A percentile compares a stretch with the other conserved stretches of the same genome.
phyloP scores from a whole-genome alignment of 2,113 vertebrate genomes.

The Mugil cephalus region DNA sequence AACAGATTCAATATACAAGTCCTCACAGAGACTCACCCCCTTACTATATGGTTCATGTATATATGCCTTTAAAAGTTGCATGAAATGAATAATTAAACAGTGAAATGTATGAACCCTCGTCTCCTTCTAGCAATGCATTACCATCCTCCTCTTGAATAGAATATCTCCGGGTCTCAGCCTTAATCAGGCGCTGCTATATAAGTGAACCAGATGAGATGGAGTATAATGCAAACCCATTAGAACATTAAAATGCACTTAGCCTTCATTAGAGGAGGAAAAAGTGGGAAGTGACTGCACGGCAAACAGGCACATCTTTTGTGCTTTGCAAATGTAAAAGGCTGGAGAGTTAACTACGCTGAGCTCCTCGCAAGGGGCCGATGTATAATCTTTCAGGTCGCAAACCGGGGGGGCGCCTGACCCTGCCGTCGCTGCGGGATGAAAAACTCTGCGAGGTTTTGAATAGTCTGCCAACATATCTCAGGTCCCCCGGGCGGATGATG shows the following conservation, averaged over 20 bases:
- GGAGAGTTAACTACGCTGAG: conserved; percentile 43
- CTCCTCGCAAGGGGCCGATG: conserved; percentile 26
- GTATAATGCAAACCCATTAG: conserved; percentile 60
- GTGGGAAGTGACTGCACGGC: conserved; percentile 32
- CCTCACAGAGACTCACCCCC: conserved; percentile 9
- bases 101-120: conserved; percentile 39
- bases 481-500: conserved; percentile 46
- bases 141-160: conserved; percentile 31
- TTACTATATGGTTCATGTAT: conserved; percentile 21
- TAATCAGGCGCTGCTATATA: conserved; percentile 60
- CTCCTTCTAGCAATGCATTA: conserved; percentile 18
- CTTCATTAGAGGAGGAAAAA: conserved; percentile 60
- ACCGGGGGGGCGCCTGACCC: conserved; percentile 60
- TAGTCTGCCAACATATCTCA: conserved; percentile 49
- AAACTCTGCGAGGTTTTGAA: conserved; percentile 47
- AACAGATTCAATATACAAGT: conserved; percentile 18
- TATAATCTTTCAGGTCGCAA: conserved; percentile 70
- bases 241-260: conserved; percentile 72
- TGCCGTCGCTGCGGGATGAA: conserved; percentile 33
- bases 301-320: conserved; percentile 52
- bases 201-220: conserved; percentile 48
- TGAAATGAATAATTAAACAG: conserved; percentile 65
- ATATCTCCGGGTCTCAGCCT: conserved; percentile 45
- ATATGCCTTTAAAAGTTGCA: conserved; percentile 51
- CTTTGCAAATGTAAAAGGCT: conserved; percentile 51